A percentile compares a stretch with the other conserved stretches of the same genome.
Conservation (phyloP, 2,888 invertebrate genomes). For the Thymelicus acteon region DNA sequence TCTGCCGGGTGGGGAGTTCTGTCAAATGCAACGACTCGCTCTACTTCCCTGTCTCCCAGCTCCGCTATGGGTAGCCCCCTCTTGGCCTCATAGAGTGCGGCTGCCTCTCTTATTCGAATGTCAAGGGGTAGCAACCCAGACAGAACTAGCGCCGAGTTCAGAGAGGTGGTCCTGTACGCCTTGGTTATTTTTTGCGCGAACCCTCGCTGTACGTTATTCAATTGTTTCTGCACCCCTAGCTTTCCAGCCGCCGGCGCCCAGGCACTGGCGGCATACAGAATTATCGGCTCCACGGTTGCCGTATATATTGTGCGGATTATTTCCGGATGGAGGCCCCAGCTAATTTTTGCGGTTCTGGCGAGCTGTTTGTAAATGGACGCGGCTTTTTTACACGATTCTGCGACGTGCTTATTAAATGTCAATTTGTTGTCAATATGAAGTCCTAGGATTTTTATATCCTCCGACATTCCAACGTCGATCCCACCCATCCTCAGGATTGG, state of each 20-base stretch:
- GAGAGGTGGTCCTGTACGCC: constrained; percentile 3
- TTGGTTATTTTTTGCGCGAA: neutral
- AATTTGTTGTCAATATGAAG: neutral
- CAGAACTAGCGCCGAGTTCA: neutral
- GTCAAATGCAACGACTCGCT: neutral
- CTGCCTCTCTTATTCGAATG: constrained; percentile 2
- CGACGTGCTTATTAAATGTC: constrained; percentile 4
- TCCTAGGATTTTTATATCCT: constrained; percentile 14
- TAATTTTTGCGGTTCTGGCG: neutral
- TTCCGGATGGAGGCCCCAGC: constrained; percentile 7
- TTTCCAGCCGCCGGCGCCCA: constrained; percentile 2
- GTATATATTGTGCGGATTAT: neutral
- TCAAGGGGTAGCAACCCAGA: neutral
- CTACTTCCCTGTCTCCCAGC: neutral
- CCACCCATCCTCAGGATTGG: neutral
- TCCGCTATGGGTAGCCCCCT: neutral
- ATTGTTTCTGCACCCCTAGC: neutral
- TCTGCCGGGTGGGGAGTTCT: neutral
- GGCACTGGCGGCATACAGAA: constrained; percentile 2
- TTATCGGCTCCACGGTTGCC: neutral
- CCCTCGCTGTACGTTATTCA: neutral
- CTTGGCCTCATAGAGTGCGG: neutral
- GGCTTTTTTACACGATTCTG: neutral
- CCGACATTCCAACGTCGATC: neutral
- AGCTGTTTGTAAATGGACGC: neutral